Evolutionary conservation across 1,140 invertebrate genomes (phyloP), one percentile per base, ranked within the genome.

Genomic region (Dendrolimus punctatus): DNA sequence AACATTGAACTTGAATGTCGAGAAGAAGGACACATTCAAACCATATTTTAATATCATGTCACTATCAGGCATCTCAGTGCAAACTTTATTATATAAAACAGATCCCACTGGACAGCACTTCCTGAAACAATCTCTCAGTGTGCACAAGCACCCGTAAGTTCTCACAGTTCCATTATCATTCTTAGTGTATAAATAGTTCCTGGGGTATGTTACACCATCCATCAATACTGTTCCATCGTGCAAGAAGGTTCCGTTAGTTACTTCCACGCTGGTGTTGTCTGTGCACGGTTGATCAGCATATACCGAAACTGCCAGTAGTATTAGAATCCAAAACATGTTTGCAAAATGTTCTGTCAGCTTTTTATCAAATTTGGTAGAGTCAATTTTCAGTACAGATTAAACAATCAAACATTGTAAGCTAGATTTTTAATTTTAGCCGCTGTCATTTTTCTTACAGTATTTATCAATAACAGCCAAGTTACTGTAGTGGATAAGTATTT

Each of bases 71-170:
- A 63, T 44, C 41, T 60, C 46, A 0, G 64, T 51, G 58, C 77
- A 79, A 2, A 40, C 45, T 49, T 42, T 60, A 6, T 46, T 56
- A 38, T 50, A 51, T 38, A 60, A 57, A 1, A 79, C 73, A 40
- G 55, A 60, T 3, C 73, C 79, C 1, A 67, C 6, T 3, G 68
- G 65, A 54, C 80, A 84, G 62, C 80, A 81, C 49, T 84, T 84
- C 40, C 69, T 56, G 44, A 73, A 70, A 60, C 80, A 81, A n/a
- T 69, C 66, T 43, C 55, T 68, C 4, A 66, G 6, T 54, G 72
- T 44, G 60, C 77, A 84, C 7, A 73, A 55, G 60, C 80, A 84
- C 5, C 78, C 78, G 7, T 60, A 79, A 5, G 49, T 71, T 45
- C 58, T 71, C 8, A 60, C 55, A 47, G 62, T 62, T 9, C 72